These are phyloP conservation scores for Mythimna loreyi DNA, from an alignment of 2,888 invertebrate species.

Conservation along the genomic window DNA sequence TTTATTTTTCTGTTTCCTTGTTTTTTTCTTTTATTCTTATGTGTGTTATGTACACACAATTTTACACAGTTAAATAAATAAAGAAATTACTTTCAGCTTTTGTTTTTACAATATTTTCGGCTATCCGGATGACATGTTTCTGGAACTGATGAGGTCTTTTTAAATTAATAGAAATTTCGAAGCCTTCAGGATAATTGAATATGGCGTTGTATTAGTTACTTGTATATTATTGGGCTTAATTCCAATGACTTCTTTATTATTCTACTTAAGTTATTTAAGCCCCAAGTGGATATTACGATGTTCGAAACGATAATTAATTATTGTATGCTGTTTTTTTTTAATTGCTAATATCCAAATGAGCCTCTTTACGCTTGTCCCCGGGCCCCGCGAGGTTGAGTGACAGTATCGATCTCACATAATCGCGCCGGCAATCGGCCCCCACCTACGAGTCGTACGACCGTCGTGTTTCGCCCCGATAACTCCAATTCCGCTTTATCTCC, in stretches of 20 bases:
- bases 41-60: too few species aligned
- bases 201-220: background rate
- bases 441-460: constrained; percentile 75
- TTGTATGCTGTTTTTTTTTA: background rate
- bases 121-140: background rate
- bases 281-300: too few species aligned
- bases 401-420: constrained; percentile 89
- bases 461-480: constrained; percentile 88
- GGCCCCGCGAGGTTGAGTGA: constrained; percentile 78
- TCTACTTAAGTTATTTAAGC: too few species aligned
- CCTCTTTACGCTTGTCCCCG: constrained; percentile 52
- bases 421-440: constrained; percentile 82
- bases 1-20: too few species aligned
- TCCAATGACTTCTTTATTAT: too few species aligned
- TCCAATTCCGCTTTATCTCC: constrained; percentile 90
- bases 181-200: too few species aligned
- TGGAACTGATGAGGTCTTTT: background rate
- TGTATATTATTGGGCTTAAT: too few species aligned
- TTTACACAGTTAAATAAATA: too few species aligned
- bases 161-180: background rate
- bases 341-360: constrained; percentile 5
- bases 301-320: too few species aligned
- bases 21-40: too few species aligned
- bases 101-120: too few species aligned
- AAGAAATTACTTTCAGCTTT: too few species aligned